Percentiles rank a stretch among this genome's conserved stretches.
phyloP scores from a whole-genome alignment of 1,140 invertebrate species.

The Drosophila repleta region DNA sequence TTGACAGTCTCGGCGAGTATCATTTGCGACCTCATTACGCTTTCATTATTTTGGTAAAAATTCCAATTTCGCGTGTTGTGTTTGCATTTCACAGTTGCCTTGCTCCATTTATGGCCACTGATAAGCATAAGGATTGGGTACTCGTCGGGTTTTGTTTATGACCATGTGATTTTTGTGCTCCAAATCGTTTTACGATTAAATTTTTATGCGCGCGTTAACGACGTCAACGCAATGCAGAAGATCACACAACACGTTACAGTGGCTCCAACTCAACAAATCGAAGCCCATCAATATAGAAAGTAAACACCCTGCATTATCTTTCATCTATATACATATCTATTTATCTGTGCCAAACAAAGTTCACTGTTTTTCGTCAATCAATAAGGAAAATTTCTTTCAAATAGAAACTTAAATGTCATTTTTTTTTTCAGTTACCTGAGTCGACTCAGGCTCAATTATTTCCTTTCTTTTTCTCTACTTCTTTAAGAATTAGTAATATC shows the following conservation, averaged over 20 bases:
- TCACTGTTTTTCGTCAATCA: too few relatives aligned
- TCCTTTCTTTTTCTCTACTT: too few relatives aligned
- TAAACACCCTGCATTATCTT: too few relatives aligned
- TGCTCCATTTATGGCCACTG: constrained; percentile 21
- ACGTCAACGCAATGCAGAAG: constrained; percentile 13
- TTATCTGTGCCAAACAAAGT: too few relatives aligned
- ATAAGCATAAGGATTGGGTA: constrained; percentile 28
- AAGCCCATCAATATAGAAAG: not conserved
- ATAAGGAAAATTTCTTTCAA: too few relatives aligned
- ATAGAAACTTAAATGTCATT: too few relatives aligned
- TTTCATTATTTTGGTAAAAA: constrained; percentile 15
- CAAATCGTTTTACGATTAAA: constrained; percentile 53
- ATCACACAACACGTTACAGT: constrained; percentile 23
- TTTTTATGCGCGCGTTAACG: constrained; percentile 52
- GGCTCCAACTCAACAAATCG: constrained; percentile 9
- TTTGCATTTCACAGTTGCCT: not conserved
- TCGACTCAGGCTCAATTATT: too few relatives aligned
- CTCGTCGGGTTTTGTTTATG: constrained; percentile 35
- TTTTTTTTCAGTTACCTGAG: too few relatives aligned
- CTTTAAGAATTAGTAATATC: too few relatives aligned
- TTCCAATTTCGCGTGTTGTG: not conserved
- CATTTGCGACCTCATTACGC: constrained; percentile 11
- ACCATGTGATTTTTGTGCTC: constrained; percentile 51
- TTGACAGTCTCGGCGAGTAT: not conserved
- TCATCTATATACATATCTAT: not conserved